Conservation (phyloP, 2,888 invertebrate genomes). For the Encarsia formosa region DNA sequence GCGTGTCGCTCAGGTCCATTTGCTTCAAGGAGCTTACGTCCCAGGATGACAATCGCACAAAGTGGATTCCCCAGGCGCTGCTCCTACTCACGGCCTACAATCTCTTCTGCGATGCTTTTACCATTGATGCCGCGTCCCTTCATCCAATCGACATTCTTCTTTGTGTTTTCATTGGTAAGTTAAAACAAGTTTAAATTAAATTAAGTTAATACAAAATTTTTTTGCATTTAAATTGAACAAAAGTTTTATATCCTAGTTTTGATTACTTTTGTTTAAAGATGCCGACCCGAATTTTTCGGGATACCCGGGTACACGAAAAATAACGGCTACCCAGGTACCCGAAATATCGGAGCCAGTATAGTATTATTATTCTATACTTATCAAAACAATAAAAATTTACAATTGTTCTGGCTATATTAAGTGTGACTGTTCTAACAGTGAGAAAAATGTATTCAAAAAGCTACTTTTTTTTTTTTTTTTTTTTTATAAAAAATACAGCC, state of each 20-base stretch:
- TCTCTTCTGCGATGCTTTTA: constrained; percentile 47
- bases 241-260: no score
- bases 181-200: no score
- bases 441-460: background rate
- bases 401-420: no score
- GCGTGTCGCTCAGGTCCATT: constrained; percentile 34
- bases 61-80: constrained; percentile 41
- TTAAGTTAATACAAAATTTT: no score
- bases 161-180: constrained; percentile 44
- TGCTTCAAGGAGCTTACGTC: constrained; percentile 10
- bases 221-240: no score
- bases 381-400: no score
- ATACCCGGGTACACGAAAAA: no score
- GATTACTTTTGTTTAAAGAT: no score
- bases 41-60: constrained; percentile 30
- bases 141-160: constrained; percentile 45
- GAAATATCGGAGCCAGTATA: no score
- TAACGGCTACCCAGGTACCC: no score
- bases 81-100: constrained; percentile 45
- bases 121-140: constrained; percentile 43
- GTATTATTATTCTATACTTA: no score
- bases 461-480: constrained; percentile 2
- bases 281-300: no score
- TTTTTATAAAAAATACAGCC: constrained; percentile 33
- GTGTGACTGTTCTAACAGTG: background rate